Evolutionary conservation across 2,888 invertebrate genomes (phyloP).

Genomic region (Drosophila infuscata): DNA sequence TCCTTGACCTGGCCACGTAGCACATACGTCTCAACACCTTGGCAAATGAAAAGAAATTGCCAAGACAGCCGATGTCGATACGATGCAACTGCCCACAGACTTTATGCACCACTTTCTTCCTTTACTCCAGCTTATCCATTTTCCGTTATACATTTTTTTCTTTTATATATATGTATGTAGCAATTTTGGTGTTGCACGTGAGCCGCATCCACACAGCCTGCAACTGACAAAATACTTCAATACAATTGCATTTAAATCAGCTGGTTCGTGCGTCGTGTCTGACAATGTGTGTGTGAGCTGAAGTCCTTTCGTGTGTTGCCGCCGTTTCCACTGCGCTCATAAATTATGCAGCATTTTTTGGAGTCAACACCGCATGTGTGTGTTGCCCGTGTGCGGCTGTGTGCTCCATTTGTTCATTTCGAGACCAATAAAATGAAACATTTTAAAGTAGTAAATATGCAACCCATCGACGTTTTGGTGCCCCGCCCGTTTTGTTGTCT

Average conservation of each 20-base stretch:
- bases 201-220: constrained; percentile 38
- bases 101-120: constrained; percentile 5
- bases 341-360: constrained; percentile 77
- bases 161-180: constrained; percentile 49
- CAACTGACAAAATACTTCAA: constrained; percentile 73
- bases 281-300: constrained; percentile 15
- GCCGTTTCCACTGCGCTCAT: constrained; percentile 56
- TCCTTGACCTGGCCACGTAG: constrained; percentile 63
- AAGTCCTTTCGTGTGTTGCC: constrained; percentile 61
- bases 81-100: constrained; percentile 23
- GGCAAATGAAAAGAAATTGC: constrained; percentile 75
- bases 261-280: constrained; percentile 53
- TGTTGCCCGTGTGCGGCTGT: constrained; percentile 43
- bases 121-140: neutral
- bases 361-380: constrained; percentile 41
- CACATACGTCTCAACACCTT: constrained; percentile 75
- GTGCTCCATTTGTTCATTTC: constrained; percentile 82
- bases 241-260: constrained; percentile 79
- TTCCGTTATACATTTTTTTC: constrained; percentile 3
- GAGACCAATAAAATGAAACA: constrained; percentile 84
- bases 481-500: constrained; percentile 46
- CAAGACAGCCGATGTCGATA: constrained; percentile 40
- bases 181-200: constrained; percentile 59
- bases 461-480: constrained; percentile 62
- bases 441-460: constrained; percentile 81